Percentiles rank a stretch among this genome's conserved stretches.
Evolutionary conservation across 1,140 invertebrate genomes (phyloP).

Genomic region (Bombus huntii): DNA sequence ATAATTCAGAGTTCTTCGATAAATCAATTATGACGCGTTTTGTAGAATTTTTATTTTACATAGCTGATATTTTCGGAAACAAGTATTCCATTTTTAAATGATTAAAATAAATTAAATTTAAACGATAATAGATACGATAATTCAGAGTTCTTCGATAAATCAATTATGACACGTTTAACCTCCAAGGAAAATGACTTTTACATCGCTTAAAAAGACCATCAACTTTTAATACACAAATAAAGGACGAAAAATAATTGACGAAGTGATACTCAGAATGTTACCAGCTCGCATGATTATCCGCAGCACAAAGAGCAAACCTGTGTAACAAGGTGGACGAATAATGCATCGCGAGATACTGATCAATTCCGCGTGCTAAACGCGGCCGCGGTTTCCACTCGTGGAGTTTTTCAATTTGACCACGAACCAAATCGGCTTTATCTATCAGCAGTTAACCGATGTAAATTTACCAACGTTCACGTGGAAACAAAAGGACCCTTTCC

Average conservation of each 20-base stretch:
- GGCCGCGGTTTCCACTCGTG: neutral
- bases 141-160: neutral
- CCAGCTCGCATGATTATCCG: neutral
- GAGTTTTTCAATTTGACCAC: constrained; percentile 32
- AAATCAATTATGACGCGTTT: neutral
- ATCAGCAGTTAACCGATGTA: constrained; percentile 34
- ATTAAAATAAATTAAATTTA: neutral
- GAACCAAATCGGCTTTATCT: constrained; percentile 28
- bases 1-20: neutral
- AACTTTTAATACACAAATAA: neutral
- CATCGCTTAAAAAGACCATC: neutral
- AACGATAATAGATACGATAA: too few relatives aligned
- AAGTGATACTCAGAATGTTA: neutral
- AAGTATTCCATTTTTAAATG: neutral
- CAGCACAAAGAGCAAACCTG: neutral
- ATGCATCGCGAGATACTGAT: neutral
- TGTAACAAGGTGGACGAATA: neutral
- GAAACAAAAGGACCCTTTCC: constrained; percentile 32
- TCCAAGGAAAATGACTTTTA: too few relatives aligned
- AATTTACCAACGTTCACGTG: constrained; percentile 34
- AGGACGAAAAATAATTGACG: neutral
- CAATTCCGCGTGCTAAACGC: neutral
- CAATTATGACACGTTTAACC: neutral
- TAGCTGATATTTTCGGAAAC: neutral
- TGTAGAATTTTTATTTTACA: neutral